phyloP scores from a whole-genome alignment of 2,888 invertebrate genomes.

The Brachylomia viminalis region DNA sequence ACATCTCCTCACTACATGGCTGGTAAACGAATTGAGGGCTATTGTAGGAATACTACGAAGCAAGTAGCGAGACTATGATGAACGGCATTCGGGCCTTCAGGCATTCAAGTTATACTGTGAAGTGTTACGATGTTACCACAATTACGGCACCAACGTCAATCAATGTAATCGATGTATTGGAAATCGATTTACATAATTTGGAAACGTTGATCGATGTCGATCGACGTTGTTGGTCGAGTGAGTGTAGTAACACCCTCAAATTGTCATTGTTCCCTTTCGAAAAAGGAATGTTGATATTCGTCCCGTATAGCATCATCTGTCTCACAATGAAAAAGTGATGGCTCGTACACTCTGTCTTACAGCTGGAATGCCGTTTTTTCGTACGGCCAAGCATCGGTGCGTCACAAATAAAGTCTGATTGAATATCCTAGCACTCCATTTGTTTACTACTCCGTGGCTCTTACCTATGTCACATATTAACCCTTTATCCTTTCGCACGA shows the following conservation, averaged over 20 bases:
- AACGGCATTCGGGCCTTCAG: neutral
- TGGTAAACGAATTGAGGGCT: constrained; percentile 35
- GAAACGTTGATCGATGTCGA: neutral
- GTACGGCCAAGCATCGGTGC: neutral
- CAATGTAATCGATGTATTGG: neutral
- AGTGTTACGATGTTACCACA: neutral
- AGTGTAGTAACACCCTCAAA: neutral
- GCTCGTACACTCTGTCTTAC: neutral
- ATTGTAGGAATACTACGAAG: neutral
- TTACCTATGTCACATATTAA: constrained; percentile 67
- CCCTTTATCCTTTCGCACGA: constrained; percentile 78
- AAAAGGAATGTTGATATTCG: neutral
- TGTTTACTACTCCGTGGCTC: constrained; percentile 78
- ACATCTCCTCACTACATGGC: constrained; percentile 75
- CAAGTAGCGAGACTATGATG: neutral
- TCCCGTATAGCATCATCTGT: neutral
- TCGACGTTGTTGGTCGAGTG: neutral
- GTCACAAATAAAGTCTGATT: neutral
- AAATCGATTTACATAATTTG: neutral
- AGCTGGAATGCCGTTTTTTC: constrained; percentile 1
- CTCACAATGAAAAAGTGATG: neutral
- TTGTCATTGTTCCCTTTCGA: neutral
- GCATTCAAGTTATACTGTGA: neutral
- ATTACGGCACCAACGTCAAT: neutral
- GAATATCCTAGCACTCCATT: constrained; percentile 59